Evolutionary conservation across 2,888 invertebrate genomes (phyloP), one percentile per base, ranked within the genome.

Genomic region (Plagiodera versicolora): DNA sequence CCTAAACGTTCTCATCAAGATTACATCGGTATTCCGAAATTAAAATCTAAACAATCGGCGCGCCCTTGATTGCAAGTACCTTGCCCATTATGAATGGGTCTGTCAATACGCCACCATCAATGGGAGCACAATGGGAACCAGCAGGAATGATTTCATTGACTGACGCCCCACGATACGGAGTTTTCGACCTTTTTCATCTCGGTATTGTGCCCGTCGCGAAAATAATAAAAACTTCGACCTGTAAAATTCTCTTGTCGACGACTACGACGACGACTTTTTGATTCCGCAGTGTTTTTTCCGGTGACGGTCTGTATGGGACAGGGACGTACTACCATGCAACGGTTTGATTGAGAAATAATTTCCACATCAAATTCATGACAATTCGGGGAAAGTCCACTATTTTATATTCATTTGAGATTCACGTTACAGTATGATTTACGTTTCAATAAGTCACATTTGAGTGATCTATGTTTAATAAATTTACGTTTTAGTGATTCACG

Each of bases 101-200:
- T 75, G 77, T 78, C 77, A 75, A 78, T 77, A 72, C 76, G 72
- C 68, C 74, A 73, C 69, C 73, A 76, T 78, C 78, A 77, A 78
- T 78, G 76, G 73, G 68, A 18, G 48, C 35, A 61, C 57, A 64
- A 75, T 69, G 73, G 74, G 71, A 71, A 72, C 59, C 77, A 70
- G 73, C 76, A 68, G 75, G 77, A 72, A 70, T 68, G 75, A 69
- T 73, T 78, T 69, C 68, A 70, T 69, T 69, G 67, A 75, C 72
- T 74, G 68, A 71, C 71, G 70, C 78, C 77, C 77, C 78, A 73
- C 72, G 77, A 77, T 74, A 74, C 76, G 75, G 70, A 74, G 24
- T 24, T 75, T 77, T 70, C 74, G 75, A 75, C 74, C 74, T 77
- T 75, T 75, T 76, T 74, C 61, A 58, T 60, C 67, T 57, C 59